A percentile compares a stretch with the other conserved stretches of the same genome.
phyloP scores from a whole-genome alignment of 2,888 invertebrate genomes.

The Heliconius cydno region DNA sequence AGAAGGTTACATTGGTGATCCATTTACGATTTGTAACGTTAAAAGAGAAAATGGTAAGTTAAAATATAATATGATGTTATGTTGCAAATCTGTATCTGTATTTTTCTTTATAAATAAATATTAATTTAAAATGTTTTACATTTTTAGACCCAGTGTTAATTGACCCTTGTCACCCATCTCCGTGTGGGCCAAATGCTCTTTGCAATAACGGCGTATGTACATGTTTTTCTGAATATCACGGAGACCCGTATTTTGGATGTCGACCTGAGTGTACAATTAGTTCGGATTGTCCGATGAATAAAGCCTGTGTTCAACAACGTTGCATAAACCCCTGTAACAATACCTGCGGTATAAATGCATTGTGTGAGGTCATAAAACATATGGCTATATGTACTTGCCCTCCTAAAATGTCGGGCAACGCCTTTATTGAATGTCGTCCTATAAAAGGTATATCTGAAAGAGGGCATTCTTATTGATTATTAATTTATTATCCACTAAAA shows the following conservation, averaged over 20 bases:
- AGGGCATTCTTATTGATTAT: too few species aligned
- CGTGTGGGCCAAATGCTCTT: constrained; percentile 85
- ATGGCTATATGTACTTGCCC: constrained; percentile 90
- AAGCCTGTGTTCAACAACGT: constrained; percentile 87
- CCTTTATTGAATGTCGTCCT: constrained; percentile 86
- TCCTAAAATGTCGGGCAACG: constrained; percentile 87
- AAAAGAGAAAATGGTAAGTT: constrained; percentile 82
- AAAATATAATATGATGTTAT: not conserved
- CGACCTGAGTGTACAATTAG: constrained; percentile 90
- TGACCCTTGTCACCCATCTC: constrained; percentile 86
- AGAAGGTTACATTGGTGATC: constrained; percentile 89
- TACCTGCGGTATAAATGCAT: constrained; percentile 89
- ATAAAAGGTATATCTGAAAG: constrained; percentile 72
- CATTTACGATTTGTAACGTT: constrained; percentile 86
- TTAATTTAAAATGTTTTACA: not conserved
- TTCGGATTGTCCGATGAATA: constrained; percentile 87
- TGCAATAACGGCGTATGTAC: constrained; percentile 85
- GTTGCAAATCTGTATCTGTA: not conserved
- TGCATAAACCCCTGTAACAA: constrained; percentile 89
- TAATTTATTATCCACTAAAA: too few species aligned
- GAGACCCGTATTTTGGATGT: constrained; percentile 88
- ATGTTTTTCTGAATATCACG: constrained; percentile 84
- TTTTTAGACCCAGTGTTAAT: constrained; percentile 60
- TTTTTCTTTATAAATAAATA: not conserved
- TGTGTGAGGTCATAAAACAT: constrained; percentile 89